A percentile compares a stretch with the other conserved stretches of the same genome.
These are phyloP conservation scores for Percopsis omiscomaycus DNA, from an alignment of 2,797 vertebrate species.

Conservation along the genomic window DNA sequence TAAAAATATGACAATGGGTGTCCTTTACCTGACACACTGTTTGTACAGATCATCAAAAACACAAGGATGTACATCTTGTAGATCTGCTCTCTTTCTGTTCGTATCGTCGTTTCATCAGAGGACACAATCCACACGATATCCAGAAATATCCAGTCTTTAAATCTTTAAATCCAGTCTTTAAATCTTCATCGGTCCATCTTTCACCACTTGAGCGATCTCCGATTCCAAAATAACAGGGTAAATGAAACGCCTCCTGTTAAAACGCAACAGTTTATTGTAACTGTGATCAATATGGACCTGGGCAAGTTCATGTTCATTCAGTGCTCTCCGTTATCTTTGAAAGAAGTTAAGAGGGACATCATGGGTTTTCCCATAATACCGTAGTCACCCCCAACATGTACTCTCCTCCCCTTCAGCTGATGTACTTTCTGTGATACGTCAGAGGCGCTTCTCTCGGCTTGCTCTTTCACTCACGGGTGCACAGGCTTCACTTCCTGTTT, in stretches of 20 bases:
- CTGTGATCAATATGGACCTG: background rate
- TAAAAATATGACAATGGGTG: slow-evolving; percentile 1
- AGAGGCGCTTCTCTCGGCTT: slow-evolving; percentile 27
- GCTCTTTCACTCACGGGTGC: background rate
- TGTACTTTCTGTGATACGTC: slow-evolving; percentile 47
- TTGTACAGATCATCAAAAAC: slow-evolving; percentile 37
- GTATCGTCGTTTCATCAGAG: slow-evolving; percentile 5
- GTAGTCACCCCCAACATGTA: slow-evolving; percentile 7
- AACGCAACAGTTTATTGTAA: background rate
- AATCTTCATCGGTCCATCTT: background rate
- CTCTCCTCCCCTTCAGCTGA: slow-evolving; percentile 36
- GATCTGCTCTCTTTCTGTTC: slow-evolving; percentile 51
- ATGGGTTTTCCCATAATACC: background rate
- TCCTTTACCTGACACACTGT: slow-evolving; percentile 64
- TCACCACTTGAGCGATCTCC: background rate
- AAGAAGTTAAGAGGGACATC: background rate
- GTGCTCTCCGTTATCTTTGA: background rate
- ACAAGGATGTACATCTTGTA: slow-evolving; percentile 32
- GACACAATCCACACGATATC: slow-evolving; percentile 17
- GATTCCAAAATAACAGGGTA: background rate
- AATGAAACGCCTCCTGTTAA: slow-evolving; percentile 9
- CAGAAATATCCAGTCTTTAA: background rate
- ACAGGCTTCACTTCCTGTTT: slow-evolving; percentile 34
- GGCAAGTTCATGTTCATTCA: slow-evolving; percentile 2
- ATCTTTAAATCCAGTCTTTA: too few species aligned